Conservation (phyloP, 2,113 vertebrate genomes). For the Callionymus lyra region DNA sequence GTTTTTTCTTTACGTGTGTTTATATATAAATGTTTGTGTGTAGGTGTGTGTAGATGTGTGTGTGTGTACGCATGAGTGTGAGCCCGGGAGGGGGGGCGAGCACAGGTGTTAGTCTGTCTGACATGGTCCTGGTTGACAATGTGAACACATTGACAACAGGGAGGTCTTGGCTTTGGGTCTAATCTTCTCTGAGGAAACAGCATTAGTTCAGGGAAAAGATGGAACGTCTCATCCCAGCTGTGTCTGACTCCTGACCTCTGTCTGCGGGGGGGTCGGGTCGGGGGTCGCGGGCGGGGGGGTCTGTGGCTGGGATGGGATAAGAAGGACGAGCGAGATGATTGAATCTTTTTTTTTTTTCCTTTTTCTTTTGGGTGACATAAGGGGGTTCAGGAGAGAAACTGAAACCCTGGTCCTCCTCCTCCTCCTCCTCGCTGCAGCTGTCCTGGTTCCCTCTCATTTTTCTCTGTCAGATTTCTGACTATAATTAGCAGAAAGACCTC, state of each 20-base stretch:
- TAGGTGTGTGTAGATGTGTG: no score
- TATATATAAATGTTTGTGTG: no score
- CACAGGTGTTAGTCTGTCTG: constrained; percentile 2
- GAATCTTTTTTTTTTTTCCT: constrained; percentile 56
- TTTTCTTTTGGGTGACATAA: constrained; percentile 44
- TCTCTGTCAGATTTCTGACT: constrained; percentile 85
- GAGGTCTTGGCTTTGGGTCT: constrained; percentile 29
- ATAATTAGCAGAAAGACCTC: constrained; percentile 82
- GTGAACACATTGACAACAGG: constrained; percentile 23
- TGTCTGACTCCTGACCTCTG: constrained; percentile 41
- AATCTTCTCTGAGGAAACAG: constrained; percentile 32
- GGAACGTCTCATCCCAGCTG: constrained; percentile 37
- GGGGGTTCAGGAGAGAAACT: constrained; percentile 68
- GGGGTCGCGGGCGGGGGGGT: not conserved
- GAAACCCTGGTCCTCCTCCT: constrained; percentile 46
- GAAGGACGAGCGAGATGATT: constrained; percentile 41
- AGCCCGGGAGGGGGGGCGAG: not conserved
- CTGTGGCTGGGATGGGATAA: constrained; percentile 24
- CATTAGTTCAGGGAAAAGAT: constrained; percentile 41
- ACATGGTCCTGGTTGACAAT: constrained; percentile 1
- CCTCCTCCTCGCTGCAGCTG: constrained; percentile 65
- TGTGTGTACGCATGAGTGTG: constrained; percentile 4
- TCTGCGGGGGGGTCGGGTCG: constrained; percentile 13
- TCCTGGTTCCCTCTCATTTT: constrained; percentile 84
- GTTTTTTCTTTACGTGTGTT: no score